Base-by-base conservation (phyloP, 2,888 invertebrate genomes). In the Mesorhabditis belari region DNA sequence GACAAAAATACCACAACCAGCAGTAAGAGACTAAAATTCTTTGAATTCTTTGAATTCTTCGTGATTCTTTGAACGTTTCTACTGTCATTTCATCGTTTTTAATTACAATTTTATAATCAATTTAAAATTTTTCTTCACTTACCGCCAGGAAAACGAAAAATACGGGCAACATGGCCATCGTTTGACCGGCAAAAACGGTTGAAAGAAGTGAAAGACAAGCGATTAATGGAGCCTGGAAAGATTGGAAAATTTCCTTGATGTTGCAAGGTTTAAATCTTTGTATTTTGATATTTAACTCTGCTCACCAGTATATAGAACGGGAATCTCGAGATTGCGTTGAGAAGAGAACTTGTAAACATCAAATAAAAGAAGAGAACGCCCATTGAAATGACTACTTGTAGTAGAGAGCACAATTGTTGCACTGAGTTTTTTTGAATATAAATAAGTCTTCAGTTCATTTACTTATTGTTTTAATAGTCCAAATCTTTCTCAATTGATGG, bases 1-100 rank as follows among this genome's bases (percentile, higher is more conserved):
- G 27, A 71, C 54, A 54, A 71, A 71, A 3, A 71, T 49, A 9
- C 67, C 70, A 23, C 67, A 49, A 25, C 73, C 73, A 12, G 59
- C 44, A 1, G 44, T 35, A 17, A 35, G 44, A 35, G 12, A 35
- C 44, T 35, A 35, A 35, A 35, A 35, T 6, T n/a, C n/a, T n/a
- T n/a, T n/a, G n/a, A n/a, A n/a, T n/a, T n/a, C n/a, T n/a, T 35
- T 12, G 35, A 17, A 35, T 35, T 35, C 17, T 35, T 35, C n/a
- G n/a, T n/a, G n/a, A n/a, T n/a, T n/a, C n/a, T n/a, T n/a, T n/a
- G n/a, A n/a, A n/a, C n/a, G n/a, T n/a, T n/a, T n/a, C n/a, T n/a
- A n/a, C n/a, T n/a, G n/a, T n/a, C n/a, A n/a, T n/a, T n/a, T n/a
- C n/a, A n/a, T n/a, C n/a, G n/a, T n/a, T n/a, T n/a, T n/a, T n/a